Evolutionary conservation across 1,140 invertebrate species (phyloP).

Genomic region (Aphis gossypii): DNA sequence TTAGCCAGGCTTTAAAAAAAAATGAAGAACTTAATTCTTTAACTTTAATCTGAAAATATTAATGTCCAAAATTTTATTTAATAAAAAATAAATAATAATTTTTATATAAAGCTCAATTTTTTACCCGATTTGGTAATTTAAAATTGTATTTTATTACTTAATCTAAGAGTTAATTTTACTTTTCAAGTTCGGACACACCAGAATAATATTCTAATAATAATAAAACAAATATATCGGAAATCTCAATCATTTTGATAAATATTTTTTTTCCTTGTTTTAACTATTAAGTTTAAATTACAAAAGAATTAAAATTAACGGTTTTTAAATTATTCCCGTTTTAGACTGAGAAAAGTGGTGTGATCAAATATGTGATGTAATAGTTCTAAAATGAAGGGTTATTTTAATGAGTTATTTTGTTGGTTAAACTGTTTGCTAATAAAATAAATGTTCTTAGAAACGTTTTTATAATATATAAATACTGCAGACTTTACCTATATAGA

Average conservation of each 20-base stretch:
- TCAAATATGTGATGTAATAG: background rate
- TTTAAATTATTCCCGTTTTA: background rate
- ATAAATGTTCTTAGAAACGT: background rate
- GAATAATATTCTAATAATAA: background rate
- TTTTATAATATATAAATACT: conserved; percentile 6
- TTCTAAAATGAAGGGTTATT: background rate
- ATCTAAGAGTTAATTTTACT: too few species aligned
- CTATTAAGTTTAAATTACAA: background rate
- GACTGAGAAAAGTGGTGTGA: background rate
- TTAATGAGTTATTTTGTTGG: background rate
- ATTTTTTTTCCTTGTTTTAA: background rate
- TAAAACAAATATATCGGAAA: background rate
- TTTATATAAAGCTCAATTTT: background rate
- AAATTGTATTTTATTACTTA: too few species aligned
- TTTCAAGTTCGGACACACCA: background rate
- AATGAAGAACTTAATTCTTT: background rate
- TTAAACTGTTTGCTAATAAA: background rate
- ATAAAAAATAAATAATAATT: too few species aligned
- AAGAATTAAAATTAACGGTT: background rate
- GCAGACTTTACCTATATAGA: background rate
- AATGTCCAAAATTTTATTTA: background rate
- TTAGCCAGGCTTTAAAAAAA: background rate
- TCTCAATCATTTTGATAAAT: background rate
- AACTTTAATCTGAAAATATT: background rate
- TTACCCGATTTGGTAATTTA: too few species aligned